A percentile compares a stretch with the other conserved stretches of the same genome.
Evolutionary conservation across 1,140 invertebrate genomes (phyloP).

Genomic region (Geopemphigus sp.): DNA sequence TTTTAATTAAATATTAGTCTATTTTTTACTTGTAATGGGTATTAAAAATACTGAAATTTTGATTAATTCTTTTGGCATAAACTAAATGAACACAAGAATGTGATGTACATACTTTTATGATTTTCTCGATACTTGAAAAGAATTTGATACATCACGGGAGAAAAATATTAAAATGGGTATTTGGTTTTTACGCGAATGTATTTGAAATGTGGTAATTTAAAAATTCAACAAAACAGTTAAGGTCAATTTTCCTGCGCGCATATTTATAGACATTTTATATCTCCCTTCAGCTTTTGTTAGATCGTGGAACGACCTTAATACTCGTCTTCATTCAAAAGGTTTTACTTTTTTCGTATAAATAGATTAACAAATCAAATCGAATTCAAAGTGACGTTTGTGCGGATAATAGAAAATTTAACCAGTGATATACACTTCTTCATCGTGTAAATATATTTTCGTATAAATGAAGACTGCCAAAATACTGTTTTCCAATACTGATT

Average conservation of each 20-base stretch:
- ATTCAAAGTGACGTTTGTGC: background rate
- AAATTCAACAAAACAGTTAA: background rate
- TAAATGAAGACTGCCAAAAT: background rate
- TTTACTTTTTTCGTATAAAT: background rate
- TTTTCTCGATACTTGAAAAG: conserved; percentile 9
- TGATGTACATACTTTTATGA: background rate
- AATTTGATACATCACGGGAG: background rate
- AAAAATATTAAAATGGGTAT: background rate
- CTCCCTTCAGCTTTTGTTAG: background rate
- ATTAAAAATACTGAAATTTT: background rate
- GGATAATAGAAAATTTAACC: background rate
- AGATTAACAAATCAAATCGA: background rate
- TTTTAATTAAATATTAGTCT: background rate
- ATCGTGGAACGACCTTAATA: background rate
- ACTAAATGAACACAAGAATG: conserved; percentile 34
- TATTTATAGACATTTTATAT: conserved; percentile 6
- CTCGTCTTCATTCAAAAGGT: background rate
- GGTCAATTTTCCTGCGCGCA: background rate
- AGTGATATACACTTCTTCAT: background rate
- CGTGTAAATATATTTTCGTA: background rate
- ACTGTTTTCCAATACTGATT: background rate
- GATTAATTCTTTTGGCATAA: background rate
- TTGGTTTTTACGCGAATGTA: background rate
- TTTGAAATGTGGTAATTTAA: background rate
- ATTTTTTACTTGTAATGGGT: background rate